Conservation (phyloP, 2,113 vertebrate species). For the Gallinago jamesoni region DNA sequence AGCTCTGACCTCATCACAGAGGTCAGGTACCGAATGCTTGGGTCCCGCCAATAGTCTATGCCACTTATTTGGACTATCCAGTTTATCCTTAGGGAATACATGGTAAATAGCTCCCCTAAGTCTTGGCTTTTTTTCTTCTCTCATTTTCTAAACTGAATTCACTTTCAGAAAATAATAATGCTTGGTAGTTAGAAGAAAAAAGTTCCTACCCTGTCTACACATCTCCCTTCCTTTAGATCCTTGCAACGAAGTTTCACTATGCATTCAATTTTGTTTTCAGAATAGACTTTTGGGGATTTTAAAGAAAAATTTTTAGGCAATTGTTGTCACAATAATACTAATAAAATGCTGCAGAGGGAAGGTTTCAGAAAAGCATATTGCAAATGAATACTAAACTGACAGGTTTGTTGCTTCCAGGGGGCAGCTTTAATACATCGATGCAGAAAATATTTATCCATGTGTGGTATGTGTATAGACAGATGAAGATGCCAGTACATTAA, state of each 20-base stretch:
- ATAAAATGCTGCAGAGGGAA: not conserved
- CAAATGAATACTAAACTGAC: not conserved
- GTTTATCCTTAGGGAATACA: not conserved
- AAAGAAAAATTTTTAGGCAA: not conserved
- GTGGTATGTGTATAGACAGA: not conserved
- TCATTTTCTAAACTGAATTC: not conserved
- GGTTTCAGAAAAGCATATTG: not conserved
- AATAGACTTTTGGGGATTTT: not conserved
- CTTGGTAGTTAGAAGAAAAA: not conserved
- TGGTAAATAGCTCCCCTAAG: not conserved
- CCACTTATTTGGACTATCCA: not conserved
- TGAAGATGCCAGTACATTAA: not conserved
- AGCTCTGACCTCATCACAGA: not conserved
- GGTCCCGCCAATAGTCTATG: not conserved
- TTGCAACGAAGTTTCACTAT: not conserved
- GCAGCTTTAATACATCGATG: not conserved
- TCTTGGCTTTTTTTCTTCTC: not conserved
- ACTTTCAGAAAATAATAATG: not conserved
- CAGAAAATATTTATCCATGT: not conserved
- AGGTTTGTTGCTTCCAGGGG: not conserved
- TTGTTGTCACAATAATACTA: not conserved
- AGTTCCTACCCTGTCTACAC: not conserved
- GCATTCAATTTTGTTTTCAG: not conserved
- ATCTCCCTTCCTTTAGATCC: not conserved
- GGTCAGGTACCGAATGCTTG: rapidly evolving